Conservation (phyloP, 2,113 vertebrate species). For the Cyprinodon tularosa region DNA sequence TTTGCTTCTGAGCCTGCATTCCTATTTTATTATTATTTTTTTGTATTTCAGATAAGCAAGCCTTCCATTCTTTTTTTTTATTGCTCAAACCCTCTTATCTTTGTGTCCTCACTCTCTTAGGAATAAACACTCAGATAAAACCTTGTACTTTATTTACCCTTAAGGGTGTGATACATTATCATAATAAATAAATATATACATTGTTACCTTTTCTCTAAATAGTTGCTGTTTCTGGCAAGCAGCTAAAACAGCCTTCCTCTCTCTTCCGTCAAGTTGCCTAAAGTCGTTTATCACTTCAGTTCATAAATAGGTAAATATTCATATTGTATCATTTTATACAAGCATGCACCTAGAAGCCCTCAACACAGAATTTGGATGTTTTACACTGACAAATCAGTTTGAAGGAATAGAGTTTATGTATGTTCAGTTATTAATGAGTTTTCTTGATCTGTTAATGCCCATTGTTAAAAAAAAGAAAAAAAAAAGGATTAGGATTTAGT, state of each 20-base stretch:
- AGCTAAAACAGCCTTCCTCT: background rate
- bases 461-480: too few relatives aligned
- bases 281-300: background rate
- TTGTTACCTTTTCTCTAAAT: background rate
- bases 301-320: background rate
- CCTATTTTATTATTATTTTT: background rate
- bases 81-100: background rate
- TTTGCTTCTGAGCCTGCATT: background rate
- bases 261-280: background rate
- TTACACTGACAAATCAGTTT: background rate
- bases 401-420: background rate
- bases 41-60: background rate
- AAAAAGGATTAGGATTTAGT: too few relatives aligned
- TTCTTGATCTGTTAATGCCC: background rate
- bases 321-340: too few relatives aligned
- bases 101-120: conserved; percentile 2
- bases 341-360: too few relatives aligned
- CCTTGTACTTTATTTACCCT: background rate
- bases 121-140: background rate
- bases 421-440: background rate
- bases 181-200: conserved; percentile 11
- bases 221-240: background rate
- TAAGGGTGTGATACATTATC: background rate
- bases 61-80: background rate
- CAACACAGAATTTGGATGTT: too few relatives aligned